These are phyloP conservation scores for Trichogramma pretiosum DNA, from an alignment of 1,140 invertebrate genomes.

Conservation along the genomic window DNA sequence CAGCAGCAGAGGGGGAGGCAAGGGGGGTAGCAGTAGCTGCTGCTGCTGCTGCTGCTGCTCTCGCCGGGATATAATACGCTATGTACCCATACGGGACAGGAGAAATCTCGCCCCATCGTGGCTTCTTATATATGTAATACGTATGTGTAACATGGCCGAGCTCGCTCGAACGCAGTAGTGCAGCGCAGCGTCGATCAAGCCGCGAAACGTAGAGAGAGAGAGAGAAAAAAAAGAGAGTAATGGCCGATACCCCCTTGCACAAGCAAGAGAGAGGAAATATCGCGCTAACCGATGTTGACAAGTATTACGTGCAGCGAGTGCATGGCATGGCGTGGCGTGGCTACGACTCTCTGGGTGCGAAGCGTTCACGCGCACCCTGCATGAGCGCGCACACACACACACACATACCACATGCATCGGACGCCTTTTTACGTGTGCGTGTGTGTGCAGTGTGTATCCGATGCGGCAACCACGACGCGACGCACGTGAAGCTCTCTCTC, in stretches of 20 bases:
- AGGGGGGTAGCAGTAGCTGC: no score
- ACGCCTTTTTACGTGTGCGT: background rate
- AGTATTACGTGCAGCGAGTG: slow-evolving; percentile 28
- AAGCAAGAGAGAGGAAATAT: slow-evolving; percentile 40
- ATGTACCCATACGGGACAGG: no score
- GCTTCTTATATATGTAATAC: background rate
- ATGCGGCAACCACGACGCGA: background rate
- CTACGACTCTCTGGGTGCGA: no score
- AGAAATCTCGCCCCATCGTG: background rate
- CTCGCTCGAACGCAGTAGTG: no score
- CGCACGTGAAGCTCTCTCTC: background rate
- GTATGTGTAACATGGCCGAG: background rate
- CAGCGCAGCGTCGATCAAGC: no score
- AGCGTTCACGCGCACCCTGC: background rate
- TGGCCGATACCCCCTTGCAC: slow-evolving; percentile 35
- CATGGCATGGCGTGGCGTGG: no score
- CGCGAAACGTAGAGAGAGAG: slow-evolving; percentile 16
- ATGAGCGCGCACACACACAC: background rate
- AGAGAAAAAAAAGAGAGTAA: no score
- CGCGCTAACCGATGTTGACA: slow-evolving; percentile 41
- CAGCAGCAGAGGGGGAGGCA: no score
- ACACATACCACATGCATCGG: no score
- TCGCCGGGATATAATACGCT: no score
- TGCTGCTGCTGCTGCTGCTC: no score
- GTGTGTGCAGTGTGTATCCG: background rate